Evolutionary conservation across 1,140 invertebrate genomes (phyloP), one percentile per base, ranked within the genome.

Genomic region (Macrotrachela quadricornifera): DNA sequence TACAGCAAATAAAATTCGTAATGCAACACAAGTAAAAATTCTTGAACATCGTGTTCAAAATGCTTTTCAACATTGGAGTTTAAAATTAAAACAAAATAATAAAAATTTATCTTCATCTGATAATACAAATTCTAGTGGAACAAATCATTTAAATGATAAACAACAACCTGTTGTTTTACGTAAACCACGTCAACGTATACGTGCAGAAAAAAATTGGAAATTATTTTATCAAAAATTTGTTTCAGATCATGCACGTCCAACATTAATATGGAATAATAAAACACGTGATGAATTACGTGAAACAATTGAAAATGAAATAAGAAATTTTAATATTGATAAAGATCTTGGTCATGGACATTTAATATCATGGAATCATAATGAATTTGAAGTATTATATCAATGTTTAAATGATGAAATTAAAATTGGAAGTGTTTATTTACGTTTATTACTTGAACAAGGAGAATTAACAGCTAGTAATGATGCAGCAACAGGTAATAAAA

Each of bases 221-320:
- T 73, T 90, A 49, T 92, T 97, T 72, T 96, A 91, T 68, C 88
- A 88, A 64, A 82, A 88, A 66, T 99, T 99, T 70, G 79, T 79
- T 64, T 77, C 80, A 65, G 88, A 99, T 73, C 91, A 97, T 69
- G 79, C 84, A 36, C 75, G 90, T 65, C 85, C 92, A 8, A 92
- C 97, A 73, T 75, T 97, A 10, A 92, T 97, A 60, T 97, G 92
- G 92, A 97, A 97, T 73, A 87, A 90, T 63, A 91, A 87, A 79
- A 96, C 91, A 1, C 74, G 92, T 49, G 90, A 96, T 71, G 92
- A 99, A 67, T 69, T 99, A 40, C 74, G 83, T 56, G 81, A 84
- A 63, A 80, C 84, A 1, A 73, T 97, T 45, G 87, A 96, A 64
- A 87, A 84, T 67, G 94, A 99, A 71, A 78, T 95, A 39, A 74